Evolutionary conservation across 2,888 invertebrate genomes (phyloP).

Genomic region (Hyppa rectilinea): DNA sequence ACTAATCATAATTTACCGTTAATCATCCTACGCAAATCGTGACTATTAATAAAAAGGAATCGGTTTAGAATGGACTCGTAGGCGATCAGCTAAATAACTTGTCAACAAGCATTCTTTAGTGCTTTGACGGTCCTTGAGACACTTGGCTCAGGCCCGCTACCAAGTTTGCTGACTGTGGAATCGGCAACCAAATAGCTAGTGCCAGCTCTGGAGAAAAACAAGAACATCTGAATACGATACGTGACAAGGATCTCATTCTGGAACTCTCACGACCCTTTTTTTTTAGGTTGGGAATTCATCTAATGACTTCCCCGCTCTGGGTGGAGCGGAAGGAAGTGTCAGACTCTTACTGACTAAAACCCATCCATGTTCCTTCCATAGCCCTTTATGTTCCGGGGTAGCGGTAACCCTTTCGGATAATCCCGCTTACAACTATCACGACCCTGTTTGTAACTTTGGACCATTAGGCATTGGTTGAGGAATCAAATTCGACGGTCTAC

Average conservation of each 20-base stretch:
- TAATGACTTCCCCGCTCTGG: too few relatives aligned
- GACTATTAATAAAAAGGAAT: slow-evolving; percentile 50
- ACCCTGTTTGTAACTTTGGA: too few relatives aligned
- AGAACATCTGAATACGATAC: background rate
- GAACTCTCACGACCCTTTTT: background rate
- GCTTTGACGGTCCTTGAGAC: background rate
- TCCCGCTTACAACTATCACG: too few relatives aligned
- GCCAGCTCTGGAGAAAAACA: slow-evolving; percentile 2
- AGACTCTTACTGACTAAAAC: too few relatives aligned
- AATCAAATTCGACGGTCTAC: background rate
- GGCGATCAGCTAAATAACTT: slow-evolving; percentile 32
- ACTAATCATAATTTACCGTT: slow-evolving; percentile 49
- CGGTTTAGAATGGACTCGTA: slow-evolving; percentile 29
- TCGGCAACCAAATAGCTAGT: background rate
- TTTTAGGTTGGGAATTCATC: too few relatives aligned
- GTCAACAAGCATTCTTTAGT: slow-evolving; percentile 6
- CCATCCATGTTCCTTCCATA: too few relatives aligned
- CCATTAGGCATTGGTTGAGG: too few relatives aligned
- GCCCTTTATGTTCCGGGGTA: too few relatives aligned
- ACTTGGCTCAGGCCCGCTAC: background rate
- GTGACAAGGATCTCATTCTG: background rate
- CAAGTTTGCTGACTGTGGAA: background rate
- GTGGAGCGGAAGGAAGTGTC: too few relatives aligned
- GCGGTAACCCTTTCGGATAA: too few relatives aligned
- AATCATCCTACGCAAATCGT: slow-evolving; percentile 45